Evolutionary conservation across 2,113 vertebrate genomes (phyloP).

Genomic region (Amphiprion percula): DNA sequence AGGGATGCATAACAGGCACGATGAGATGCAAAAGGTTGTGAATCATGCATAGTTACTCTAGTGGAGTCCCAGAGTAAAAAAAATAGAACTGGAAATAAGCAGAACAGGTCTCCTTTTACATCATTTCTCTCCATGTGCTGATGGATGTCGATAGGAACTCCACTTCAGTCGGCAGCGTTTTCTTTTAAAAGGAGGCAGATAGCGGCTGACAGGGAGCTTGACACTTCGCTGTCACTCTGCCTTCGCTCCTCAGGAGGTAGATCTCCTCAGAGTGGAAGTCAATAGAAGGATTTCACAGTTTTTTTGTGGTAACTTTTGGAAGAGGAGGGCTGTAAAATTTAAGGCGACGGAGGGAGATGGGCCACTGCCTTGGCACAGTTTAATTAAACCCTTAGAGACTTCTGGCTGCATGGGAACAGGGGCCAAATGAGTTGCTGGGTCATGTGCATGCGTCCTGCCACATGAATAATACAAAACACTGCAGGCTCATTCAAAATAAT

Average conservation of each 20-base stretch:
- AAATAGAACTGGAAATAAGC: too few species aligned
- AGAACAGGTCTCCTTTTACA: neutral
- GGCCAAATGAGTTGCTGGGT: slow-evolving; percentile 78
- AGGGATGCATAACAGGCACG: too few species aligned
- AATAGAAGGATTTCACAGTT: slow-evolving; percentile 52
- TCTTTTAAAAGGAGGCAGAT: slow-evolving; percentile 43
- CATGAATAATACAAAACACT: slow-evolving; percentile 82
- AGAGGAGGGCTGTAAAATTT: slow-evolving; percentile 52
- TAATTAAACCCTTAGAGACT: slow-evolving; percentile 81
- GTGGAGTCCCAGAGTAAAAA: too few species aligned
- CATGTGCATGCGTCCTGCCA: slow-evolving; percentile 73
- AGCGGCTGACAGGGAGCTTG: slow-evolving; percentile 48
- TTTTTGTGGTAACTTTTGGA: slow-evolving; percentile 58
- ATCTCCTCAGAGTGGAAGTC: slow-evolving; percentile 58
- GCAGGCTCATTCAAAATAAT: slow-evolving; percentile 77
- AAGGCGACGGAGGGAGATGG: slow-evolving; percentile 66
- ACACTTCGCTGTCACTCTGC: slow-evolving; percentile 39
- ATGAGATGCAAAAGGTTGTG: too few species aligned
- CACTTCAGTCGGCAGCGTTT: slow-evolving; percentile 31
- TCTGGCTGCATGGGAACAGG: slow-evolving; percentile 73
- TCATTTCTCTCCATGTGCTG: slow-evolving; percentile 14
- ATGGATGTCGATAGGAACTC: slow-evolving; percentile 33
- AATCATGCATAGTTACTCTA: too few species aligned
- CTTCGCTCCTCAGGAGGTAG: slow-evolving; percentile 49
- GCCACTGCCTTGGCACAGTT: slow-evolving; percentile 71